Evolutionary conservation across 2,797 vertebrate genomes (phyloP), one percentile per base, ranked within the genome.

Genomic region (Florisuga fusca): DNA sequence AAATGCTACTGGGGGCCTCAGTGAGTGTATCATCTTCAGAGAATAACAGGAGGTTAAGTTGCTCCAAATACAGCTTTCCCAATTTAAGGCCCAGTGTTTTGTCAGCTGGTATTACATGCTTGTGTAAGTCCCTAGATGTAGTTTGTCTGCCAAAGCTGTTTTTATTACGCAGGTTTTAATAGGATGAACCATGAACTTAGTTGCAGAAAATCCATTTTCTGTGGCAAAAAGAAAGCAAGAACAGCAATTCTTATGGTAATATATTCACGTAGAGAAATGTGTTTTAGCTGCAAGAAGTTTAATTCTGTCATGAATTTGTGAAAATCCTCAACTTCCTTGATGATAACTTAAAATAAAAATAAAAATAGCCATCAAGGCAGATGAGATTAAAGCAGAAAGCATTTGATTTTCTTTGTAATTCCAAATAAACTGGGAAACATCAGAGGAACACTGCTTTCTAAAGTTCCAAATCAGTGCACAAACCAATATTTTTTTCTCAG

Each of bases 391-490:
- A 75, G 9, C 27, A 80, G 54, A 90, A 84, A 87, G 1, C 13
- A 23, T 50, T 57, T 87, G 48, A 74, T 83, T 87, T 83, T 58
- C 33, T 77, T 53, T 80, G 36, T 54, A 75, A 87, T 85, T 86
- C 64, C 50, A 85, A 64, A 89, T 64, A 75, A 78, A 51, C 54
- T 66, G 22, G 22, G 61, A 72, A 68, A 31, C 51, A 61, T 87
- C 55, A 72, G 79, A 58, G 54, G n/a, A 34, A 36, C 62, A 48
- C 66, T 76, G 38, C 51, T 55, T 91, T 81, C 48, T 38, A 3
- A 69, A 81, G 71, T 92, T 94, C 71, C 87, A 78, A 82, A 64
- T 84, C 76, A 81, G 58, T 68, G 58, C 85, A 91, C 66, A 94
- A 80, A 81, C 1, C 26, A 0, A 6, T 62, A 82, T 90, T 85